A percentile compares a stretch with the other conserved stretches of the same genome.
Evolutionary conservation across 1,140 invertebrate genomes (phyloP).

Genomic region (Achroia grisella): DNA sequence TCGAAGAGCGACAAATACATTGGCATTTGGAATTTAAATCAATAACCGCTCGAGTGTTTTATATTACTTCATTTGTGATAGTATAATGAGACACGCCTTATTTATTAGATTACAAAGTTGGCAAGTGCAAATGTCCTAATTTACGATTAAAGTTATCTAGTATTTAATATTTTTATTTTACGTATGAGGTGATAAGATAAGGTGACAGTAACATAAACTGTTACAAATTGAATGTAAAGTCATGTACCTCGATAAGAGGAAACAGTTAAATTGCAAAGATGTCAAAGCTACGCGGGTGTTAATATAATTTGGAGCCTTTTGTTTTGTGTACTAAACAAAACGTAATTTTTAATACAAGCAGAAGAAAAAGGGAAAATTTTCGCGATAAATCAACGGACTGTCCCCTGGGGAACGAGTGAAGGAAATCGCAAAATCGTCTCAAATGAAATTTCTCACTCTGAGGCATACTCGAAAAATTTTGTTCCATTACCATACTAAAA

Average conservation of each 20-base stretch:
- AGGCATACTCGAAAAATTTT: conserved; percentile 29
- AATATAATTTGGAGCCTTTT: not conserved
- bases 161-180: too few species aligned
- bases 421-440: conserved; percentile 57
- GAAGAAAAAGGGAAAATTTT: conserved; percentile 28
- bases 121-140: too few species aligned
- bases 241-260: too few species aligned
- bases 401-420: conserved; percentile 33
- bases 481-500: not conserved
- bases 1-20: conserved; percentile 8
- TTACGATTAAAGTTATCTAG: too few species aligned
- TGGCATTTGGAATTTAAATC: not conserved
- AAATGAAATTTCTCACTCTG: conserved; percentile 62
- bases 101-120: too few species aligned
- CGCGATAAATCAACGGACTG: conserved; percentile 50
- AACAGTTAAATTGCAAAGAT: not conserved
- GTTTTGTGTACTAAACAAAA: conserved; percentile 4
- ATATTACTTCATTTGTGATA: not conserved
- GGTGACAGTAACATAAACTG: too few species aligned
- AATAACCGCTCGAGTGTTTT: not conserved
- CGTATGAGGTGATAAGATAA: too few species aligned
- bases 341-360: conserved; percentile 21
- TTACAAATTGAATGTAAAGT: too few species aligned
- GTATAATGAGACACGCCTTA: not conserved
- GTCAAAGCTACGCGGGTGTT: not conserved